Evolutionary conservation across 1,140 invertebrate species (phyloP), one percentile per base, ranked within the genome.

Genomic region (Tetragonula clypearis): DNA sequence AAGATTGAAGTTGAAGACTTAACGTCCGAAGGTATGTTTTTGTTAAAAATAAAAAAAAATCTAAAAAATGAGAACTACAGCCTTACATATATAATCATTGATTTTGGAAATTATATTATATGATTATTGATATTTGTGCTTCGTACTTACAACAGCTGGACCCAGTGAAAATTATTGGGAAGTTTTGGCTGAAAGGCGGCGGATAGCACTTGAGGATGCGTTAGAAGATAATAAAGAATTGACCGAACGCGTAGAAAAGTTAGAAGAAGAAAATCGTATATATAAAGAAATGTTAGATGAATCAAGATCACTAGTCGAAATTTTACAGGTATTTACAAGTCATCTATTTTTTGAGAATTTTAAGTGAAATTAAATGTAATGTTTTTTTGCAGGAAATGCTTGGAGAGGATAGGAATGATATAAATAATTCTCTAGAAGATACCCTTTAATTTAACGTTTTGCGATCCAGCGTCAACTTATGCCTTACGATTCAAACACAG

Each of bases 101-200:
- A 74, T 11, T 75, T 23, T 23, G 55, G 68, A 77, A 69, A 75
- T 35, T 35, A 35, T 35, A 35, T 3, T 71, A 26, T 19, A 55
- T 12, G 5, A 62, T 69, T 69, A 58, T 85, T 68, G 55, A 74
- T 35, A 41, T 86, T 56, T 75, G 1, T 75, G 0, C 60, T 56
- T 17, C 3, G 12, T 49, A 21, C 15, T 56, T 19, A 41, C 19
- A 55, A 30, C 56, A 95, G 95, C 91, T 87, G 95, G 95, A 79
- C 96, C 96, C 41, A 97, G 96, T 86, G 95, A 96, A 90, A 96
- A 96, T 86, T 97, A 97, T 91, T 97, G 97, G 97, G 91, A 96
- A 94, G 93, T 96, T 62, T 88, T 97, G 75, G 96, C 96, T 79
- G 96, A 97, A 93, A 96, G 96, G 83, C 95, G 96, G 55, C 94